These are phyloP conservation scores for Lycocorax pyrrhopterus DNA, from an alignment of 2,113 vertebrate genomes.

Conservation along the genomic window DNA sequence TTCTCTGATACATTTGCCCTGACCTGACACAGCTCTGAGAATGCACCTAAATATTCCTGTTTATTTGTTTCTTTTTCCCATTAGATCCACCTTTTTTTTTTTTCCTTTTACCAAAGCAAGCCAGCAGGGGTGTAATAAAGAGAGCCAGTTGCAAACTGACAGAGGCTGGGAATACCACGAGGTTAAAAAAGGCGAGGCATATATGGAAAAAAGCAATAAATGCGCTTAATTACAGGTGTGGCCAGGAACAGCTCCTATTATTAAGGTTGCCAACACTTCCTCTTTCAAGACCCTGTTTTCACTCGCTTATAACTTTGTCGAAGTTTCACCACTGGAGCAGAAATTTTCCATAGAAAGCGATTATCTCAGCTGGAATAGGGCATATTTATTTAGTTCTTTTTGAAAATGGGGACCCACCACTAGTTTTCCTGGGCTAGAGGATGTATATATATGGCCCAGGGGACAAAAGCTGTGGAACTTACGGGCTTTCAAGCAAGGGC, in stretches of 20 bases:
- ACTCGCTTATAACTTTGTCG: not conserved
- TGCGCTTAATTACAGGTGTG: slow-evolving; percentile 30
- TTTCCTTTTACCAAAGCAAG: not conserved
- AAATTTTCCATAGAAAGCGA: not conserved
- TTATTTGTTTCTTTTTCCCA: not conserved
- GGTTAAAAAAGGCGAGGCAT: not conserved
- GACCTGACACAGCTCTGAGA: not conserved
- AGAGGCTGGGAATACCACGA: not conserved
- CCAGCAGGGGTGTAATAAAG: not conserved
- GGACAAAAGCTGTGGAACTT: not conserved
- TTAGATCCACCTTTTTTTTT: not conserved
- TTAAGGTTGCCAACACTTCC: not conserved
- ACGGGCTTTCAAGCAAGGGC: not conserved
- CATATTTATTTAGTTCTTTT: not conserved
- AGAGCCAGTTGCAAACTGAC: not conserved
- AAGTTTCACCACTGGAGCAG: not conserved
- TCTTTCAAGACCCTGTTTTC: slow-evolving; percentile 26
- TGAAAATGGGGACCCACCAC: not conserved
- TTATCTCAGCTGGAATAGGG: not conserved
- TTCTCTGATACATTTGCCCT: not conserved
- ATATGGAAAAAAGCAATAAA: slow-evolving; percentile 39
- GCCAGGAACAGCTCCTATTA: slow-evolving; percentile 13
- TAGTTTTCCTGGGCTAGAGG: not conserved
- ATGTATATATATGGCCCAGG: not conserved
- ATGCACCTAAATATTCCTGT: not conserved